These are phyloP conservation scores for Dasysyrphus albostriatus DNA, from an alignment of 2,888 invertebrate genomes.

Conservation along the genomic window DNA sequence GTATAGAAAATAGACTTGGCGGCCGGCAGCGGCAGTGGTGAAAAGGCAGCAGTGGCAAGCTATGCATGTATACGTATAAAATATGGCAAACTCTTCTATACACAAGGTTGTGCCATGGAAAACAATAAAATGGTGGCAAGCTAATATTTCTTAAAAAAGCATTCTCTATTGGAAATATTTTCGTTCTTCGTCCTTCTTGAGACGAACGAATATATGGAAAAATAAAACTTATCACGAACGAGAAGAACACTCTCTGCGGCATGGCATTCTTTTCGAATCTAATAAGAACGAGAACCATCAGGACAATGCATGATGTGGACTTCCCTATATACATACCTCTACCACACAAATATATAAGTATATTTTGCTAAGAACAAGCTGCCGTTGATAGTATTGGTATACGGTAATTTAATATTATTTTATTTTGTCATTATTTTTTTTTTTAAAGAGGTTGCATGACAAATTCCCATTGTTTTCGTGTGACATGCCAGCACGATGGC, in stretches of 20 bases:
- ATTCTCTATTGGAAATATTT: constrained; percentile 49
- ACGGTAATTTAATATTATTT: constrained; percentile 69
- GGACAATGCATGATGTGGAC: constrained; percentile 53
- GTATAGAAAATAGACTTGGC: not conserved
- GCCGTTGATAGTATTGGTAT: not conserved
- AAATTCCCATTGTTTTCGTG: constrained; percentile 69
- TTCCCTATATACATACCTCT: not conserved
- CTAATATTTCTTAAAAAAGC: constrained; percentile 57
- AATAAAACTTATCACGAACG: constrained; percentile 9
- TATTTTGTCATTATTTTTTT: constrained; percentile 62
- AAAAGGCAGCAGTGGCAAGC: too few relatives aligned
- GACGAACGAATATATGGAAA: constrained; percentile 4
- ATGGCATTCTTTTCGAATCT: constrained; percentile 49
- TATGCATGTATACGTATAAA: not conserved
- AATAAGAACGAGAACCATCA: constrained; percentile 42
- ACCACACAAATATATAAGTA: not conserved
- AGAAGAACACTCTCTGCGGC: not conserved
- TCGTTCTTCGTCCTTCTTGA: constrained; percentile 22
- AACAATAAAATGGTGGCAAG: constrained; percentile 37
- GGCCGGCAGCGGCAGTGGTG: not conserved
- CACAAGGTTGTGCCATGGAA: not conserved
- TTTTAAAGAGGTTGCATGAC: constrained; percentile 64
- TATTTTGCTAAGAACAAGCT: constrained; percentile 18
- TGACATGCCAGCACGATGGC: constrained; percentile 36
- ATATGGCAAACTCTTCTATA: not conserved